A percentile compares a stretch with the other conserved stretches of the same genome.
Evolutionary conservation across 2,888 invertebrate genomes (phyloP).

Genomic region (Nomada flava): DNA sequence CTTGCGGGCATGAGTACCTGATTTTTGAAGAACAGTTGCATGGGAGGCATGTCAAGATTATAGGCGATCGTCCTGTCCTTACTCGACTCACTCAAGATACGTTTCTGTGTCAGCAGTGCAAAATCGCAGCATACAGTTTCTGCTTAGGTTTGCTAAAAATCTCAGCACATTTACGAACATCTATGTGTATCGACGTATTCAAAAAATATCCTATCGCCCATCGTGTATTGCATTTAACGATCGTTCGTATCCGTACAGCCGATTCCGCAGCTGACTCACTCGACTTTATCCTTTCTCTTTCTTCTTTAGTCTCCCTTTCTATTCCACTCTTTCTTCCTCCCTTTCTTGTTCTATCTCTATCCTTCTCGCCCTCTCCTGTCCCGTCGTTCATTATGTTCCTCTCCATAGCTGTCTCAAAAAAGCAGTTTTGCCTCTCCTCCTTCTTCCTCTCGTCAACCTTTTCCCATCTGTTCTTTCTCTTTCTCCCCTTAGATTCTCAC

Average conservation of each 20-base stretch:
- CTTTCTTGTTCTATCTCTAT: conserved; percentile 19
- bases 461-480: conserved; percentile 41
- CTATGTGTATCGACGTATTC: background rate
- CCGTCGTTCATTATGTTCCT: conserved; percentile 70
- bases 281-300: conserved; percentile 57
- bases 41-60: too few species aligned
- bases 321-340: conserved; percentile 18
- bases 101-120: too few species aligned
- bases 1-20: too few species aligned
- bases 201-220: conserved; percentile 12
- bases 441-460: conserved; percentile 56
- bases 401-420: conserved; percentile 64
- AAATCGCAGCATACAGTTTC: background rate
- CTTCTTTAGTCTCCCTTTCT: conserved; percentile 37
- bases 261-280: conserved; percentile 71
- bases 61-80: too few species aligned
- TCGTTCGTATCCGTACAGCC: conserved; percentile 67
- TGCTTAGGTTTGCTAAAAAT: background rate
- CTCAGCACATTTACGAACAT: background rate
- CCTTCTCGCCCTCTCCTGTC: conserved; percentile 31
- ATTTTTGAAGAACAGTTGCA: too few species aligned
- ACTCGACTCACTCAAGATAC: too few species aligned
- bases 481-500: conserved; percentile 65
- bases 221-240: conserved; percentile 75
- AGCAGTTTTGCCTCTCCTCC: conserved; percentile 66